Base-by-base conservation (phyloP, 1,140 invertebrate species). In the Solen grandis region DNA sequence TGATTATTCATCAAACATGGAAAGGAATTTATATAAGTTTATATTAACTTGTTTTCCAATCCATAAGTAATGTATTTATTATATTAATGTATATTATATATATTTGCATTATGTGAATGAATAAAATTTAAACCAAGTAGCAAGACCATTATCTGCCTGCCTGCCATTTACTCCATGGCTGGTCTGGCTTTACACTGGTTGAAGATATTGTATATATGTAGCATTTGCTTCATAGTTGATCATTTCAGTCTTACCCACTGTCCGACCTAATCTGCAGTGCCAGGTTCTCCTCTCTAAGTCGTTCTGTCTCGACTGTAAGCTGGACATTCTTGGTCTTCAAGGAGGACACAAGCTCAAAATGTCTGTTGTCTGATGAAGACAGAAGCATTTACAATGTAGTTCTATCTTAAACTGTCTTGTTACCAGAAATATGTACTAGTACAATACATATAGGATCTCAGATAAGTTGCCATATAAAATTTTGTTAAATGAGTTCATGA, bases 251-350 rank as follows among this genome's bases (percentile, higher is more conserved):
- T 83, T 78, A 88, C 89, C 87, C 86, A 66, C 69, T 63, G 19
- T 89, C 87, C 36, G 59, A 82, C 80, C 84, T 85, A 38, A 89
- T 77, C 59, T 84, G 79, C 22, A 90, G 79, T 84, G 80, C 92
- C 84, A 88, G 92, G 92, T 69, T 94, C 93, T 94, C 94, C 81
- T 93, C 93, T 77, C 95, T 94, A 19, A 97, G 93, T 89, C 95
- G 96, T 90, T 98, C 96, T 93, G 96, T 96, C 84, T 96, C 95
- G 82, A 97, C 94, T 14, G 95, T 96, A 16, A 98, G 92, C 81
- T 97, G 96, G 27, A 97, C 92, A 91, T 97, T 97, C 93, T 97
- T 96, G 86, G 94, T 93, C 88, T 95, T 95, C 33, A 98, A 90
- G 41, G 95, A 94, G 84, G 96, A 95, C 19, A 95, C 94, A 93